Evolutionary conservation across 2,888 invertebrate species (phyloP).

Genomic region (Tetragonula carbonaria): DNA sequence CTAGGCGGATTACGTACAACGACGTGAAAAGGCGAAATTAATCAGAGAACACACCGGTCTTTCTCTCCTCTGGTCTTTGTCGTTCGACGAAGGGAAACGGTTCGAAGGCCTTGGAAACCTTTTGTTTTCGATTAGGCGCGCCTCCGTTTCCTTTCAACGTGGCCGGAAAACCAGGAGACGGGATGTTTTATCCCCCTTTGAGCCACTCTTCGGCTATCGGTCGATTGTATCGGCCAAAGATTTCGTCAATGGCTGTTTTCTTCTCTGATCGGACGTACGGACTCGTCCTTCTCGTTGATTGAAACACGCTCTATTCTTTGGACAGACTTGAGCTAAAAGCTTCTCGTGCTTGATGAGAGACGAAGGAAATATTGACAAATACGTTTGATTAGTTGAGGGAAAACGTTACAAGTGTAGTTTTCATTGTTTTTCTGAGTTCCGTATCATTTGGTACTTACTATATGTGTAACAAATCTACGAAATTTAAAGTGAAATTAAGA

Average conservation of each 20-base stretch:
- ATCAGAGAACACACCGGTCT: conserved; percentile 59
- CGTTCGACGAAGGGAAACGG: conserved; percentile 43
- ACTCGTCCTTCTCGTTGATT: conserved; percentile 16
- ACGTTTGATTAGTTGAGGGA: conserved; percentile 28
- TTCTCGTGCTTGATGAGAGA: not conserved
- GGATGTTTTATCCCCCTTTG: conserved; percentile 51
- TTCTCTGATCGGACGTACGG: conserved; percentile 10
- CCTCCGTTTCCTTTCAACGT: conserved; percentile 18
- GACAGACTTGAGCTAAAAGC: not conserved
- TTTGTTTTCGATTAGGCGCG: conserved; percentile 46
- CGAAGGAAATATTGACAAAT: not conserved
- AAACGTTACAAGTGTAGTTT: not conserved
- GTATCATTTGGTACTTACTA: too few relatives aligned
- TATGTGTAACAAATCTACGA: too few relatives aligned
- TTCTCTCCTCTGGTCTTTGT: conserved; percentile 13
- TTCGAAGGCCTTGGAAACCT: conserved; percentile 48
- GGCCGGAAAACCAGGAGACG: conserved; percentile 22
- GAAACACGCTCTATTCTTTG: conserved; percentile 10
- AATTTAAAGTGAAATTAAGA: too few relatives aligned
- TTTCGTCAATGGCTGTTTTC: conserved; percentile 28
- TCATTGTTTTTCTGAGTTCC: not conserved
- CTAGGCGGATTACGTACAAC: conserved; percentile 71
- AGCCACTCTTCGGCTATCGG: conserved; percentile 14
- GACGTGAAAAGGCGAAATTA: conserved; percentile 70
- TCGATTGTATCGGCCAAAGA: conserved; percentile 40